Evolutionary conservation across 2,888 invertebrate species (phyloP).

Genomic region (Exephanes ischioxanthus): DNA sequence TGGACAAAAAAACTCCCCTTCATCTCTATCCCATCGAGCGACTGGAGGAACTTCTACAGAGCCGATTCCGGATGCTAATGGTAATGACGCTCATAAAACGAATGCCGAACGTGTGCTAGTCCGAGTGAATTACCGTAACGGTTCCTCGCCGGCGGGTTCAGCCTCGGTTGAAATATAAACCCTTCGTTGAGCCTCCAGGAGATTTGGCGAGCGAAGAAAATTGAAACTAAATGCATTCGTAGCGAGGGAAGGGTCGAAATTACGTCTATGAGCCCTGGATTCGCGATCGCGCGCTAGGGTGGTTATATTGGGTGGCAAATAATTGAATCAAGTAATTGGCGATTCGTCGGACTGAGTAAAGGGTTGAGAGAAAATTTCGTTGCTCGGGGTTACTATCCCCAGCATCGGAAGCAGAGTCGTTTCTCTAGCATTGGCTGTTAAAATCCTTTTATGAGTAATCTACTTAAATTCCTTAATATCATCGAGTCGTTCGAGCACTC

Average conservation of each 20-base stretch:
- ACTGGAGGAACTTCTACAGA: not conserved
- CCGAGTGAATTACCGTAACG: slow-evolving; percentile 17
- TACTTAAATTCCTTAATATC: slow-evolving; percentile 61
- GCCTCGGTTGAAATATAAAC: not conserved
- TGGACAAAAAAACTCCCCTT: slow-evolving; percentile 4
- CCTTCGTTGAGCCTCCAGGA: not conserved
- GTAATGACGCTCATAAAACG: slow-evolving; percentile 44
- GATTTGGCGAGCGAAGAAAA: slow-evolving; percentile 2
- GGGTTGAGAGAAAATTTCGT: slow-evolving; percentile 26
- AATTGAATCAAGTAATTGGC: slow-evolving; percentile 54
- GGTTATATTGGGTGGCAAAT: slow-evolving; percentile 20
- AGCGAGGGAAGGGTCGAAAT: not conserved
- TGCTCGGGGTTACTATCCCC: slow-evolving; percentile 42
- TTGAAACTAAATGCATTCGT: not conserved
- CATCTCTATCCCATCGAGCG: slow-evolving; percentile 3
- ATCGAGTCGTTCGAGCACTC: slow-evolving; percentile 41
- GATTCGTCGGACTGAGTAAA: slow-evolving; percentile 32
- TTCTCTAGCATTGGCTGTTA: not conserved
- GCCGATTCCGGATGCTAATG: slow-evolving; percentile 16
- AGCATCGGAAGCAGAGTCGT: slow-evolving; percentile 3
- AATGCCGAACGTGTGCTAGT: slow-evolving; percentile 19
- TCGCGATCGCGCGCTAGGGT: not conserved
- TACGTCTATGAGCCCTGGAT: not conserved
- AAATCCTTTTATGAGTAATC: slow-evolving; percentile 63
- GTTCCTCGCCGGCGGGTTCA: not conserved